Conservation (phyloP, 2,113 vertebrate genomes). For the Furnarius figulus region DNA sequence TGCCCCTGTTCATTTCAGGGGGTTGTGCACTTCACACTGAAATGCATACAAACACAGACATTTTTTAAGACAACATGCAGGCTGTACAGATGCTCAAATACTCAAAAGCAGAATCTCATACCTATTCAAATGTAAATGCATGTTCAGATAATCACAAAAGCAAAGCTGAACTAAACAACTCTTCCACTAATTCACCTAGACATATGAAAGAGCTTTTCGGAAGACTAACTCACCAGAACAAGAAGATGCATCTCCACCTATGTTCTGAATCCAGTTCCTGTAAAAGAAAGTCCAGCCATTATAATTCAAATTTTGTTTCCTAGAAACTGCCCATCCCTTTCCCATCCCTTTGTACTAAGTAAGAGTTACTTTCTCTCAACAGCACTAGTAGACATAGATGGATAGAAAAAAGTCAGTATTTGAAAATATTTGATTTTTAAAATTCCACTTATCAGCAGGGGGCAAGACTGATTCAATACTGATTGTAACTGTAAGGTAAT, state of each 20-base stretch:
- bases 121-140: not conserved
- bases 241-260: slow-evolving; percentile 82
- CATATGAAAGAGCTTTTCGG: not conserved
- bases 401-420: not conserved
- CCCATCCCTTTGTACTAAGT: not conserved
- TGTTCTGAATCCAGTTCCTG: slow-evolving; percentile 86
- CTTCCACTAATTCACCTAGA: not conserved
- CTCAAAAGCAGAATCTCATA: not conserved
- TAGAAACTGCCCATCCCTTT: not conserved
- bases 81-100: not conserved
- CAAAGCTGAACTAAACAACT: not conserved
- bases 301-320: not conserved
- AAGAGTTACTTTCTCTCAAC: not conserved
- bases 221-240: slow-evolving; percentile 80
- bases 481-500: not conserved
- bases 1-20: not conserved
- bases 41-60: slow-evolving; percentile 19
- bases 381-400: not conserved
- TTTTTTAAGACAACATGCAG: slow-evolving; percentile 1
- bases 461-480: not conserved
- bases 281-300: slow-evolving; percentile 43
- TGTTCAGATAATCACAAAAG: not conserved
- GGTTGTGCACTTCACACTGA: not conserved
- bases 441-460: not conserved
- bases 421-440: not conserved